phyloP scores from a whole-genome alignment of 2,797 vertebrate genomes.

The Neosilurus mollespiculum region DNA sequence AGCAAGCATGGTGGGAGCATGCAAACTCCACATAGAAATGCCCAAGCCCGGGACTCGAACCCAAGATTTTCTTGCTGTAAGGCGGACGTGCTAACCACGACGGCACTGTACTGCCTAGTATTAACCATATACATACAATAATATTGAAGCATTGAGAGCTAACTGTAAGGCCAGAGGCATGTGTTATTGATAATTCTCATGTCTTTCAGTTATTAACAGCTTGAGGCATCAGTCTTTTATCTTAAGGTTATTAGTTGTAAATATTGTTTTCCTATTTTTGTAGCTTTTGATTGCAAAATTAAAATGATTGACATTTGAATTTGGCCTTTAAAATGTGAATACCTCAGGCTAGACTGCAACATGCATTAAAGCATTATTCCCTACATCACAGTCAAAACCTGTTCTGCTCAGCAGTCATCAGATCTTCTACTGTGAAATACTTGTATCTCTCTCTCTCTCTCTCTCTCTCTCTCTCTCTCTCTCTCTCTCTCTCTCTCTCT shows the following conservation, averaged over 20 bases:
- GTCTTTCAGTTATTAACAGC: background rate
- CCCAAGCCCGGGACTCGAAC: no score
- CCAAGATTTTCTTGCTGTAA: no score
- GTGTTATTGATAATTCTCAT: background rate
- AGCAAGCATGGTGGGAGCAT: no score
- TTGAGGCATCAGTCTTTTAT: background rate
- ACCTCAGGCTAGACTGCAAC: background rate
- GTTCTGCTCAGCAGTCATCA: background rate
- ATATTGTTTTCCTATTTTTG: conserved; percentile 10
- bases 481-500: background rate
- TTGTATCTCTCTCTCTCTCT: background rate
- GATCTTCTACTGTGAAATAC: background rate
- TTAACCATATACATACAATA: no score
- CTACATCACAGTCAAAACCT: background rate
- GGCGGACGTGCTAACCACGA: no score
- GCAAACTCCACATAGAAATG: no score
- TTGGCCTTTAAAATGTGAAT: conserved; percentile 1
- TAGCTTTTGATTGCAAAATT: background rate
- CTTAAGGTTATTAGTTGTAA: background rate
- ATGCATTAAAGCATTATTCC: background rate
- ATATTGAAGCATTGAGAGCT: background rate
- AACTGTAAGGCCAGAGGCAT: background rate
- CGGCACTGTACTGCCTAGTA: no score
- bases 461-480: background rate
- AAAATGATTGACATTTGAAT: conserved; percentile 20